Evolutionary conservation across 1,140 invertebrate genomes (phyloP).

Genomic region (Pygmarrhopalites habei): DNA sequence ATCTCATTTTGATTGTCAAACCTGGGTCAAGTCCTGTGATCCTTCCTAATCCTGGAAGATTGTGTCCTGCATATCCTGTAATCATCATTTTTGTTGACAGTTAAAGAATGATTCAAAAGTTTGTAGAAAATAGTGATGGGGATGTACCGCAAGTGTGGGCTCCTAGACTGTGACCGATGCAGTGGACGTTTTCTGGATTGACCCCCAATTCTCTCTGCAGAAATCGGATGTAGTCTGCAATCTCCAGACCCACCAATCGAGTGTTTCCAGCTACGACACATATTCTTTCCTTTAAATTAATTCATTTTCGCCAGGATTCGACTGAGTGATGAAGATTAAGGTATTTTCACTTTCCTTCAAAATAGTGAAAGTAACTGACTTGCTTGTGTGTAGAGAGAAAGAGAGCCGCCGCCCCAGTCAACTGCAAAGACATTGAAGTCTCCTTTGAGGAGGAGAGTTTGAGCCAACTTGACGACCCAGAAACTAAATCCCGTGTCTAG

Average conservation of each 20-base stretch:
- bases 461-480: conserved; percentile 77
- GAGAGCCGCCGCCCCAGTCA: conserved; percentile 75
- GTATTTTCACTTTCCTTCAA: too few species aligned
- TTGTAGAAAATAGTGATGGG: too few species aligned
- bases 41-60: conserved; percentile 60
- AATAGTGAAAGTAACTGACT: too few species aligned
- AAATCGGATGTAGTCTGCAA: conserved; percentile 68
- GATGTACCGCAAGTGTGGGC: conserved; percentile 74
- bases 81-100: too few species aligned
- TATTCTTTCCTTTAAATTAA: too few species aligned
- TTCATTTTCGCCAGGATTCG: too few species aligned
- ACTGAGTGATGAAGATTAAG: too few species aligned
- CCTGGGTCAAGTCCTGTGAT: conserved; percentile 52
- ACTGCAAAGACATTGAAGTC: conserved; percentile 76
- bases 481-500: conserved; percentile 76
- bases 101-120: too few species aligned
- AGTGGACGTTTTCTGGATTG: conserved; percentile 61
- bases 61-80: too few species aligned
- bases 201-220: conserved; percentile 45
- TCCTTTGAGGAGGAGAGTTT: conserved; percentile 56
- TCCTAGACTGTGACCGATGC: conserved; percentile 76
- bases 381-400: conserved; percentile 65
- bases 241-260: conserved; percentile 61
- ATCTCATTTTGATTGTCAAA: not conserved
- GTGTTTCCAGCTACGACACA: conserved; percentile 45